Evolutionary conservation across 1,140 invertebrate species (phyloP).

Genomic region (Drosophila busckii): DNA sequence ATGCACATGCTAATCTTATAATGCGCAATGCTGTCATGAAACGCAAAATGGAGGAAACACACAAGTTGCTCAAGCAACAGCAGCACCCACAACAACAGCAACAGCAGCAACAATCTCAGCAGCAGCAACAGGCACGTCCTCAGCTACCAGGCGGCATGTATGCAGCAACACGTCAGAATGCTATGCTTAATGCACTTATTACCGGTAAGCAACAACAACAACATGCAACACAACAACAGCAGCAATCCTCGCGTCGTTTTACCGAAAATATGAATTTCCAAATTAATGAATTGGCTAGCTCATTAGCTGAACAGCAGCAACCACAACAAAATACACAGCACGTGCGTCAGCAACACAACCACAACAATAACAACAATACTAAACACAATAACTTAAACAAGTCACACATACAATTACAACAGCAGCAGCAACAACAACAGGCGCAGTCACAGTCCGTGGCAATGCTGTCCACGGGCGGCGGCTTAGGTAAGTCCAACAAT

Average conservation of each 20-base stretch:
- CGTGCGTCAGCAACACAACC: conserved; percentile 17
- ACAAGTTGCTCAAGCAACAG: conserved; percentile 43
- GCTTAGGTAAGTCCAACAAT: conserved; percentile 41
- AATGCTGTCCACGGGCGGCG: conserved; percentile 54
- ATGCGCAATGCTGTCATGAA: conserved; percentile 76
- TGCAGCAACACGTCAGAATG: conserved; percentile 40
- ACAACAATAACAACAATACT: conserved; percentile 27
- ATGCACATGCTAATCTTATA: conserved; percentile 70
- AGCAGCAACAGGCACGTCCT: conserved; percentile 15
- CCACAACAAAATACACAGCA: conserved; percentile 14
- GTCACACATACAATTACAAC: conserved; percentile 23
- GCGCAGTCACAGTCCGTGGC: conserved; percentile 20
- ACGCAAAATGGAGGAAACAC: conserved; percentile 68
- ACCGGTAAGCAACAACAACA: conserved; percentile 29
- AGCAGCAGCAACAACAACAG: not conserved
- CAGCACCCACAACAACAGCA: conserved; percentile 18
- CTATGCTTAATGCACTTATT: conserved; percentile 52
- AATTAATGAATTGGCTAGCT: conserved; percentile 19
- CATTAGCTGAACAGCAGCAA: conserved; percentile 4
- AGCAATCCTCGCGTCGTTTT: conserved; percentile 18
- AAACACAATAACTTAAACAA: conserved; percentile 26
- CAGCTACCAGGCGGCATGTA: conserved; percentile 21
- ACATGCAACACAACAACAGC: conserved; percentile 22
- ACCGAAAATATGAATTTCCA: conserved; percentile 37
- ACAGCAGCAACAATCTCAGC: conserved; percentile 21